phyloP scores from a whole-genome alignment of 2,888 invertebrate genomes.

The Amiota communis region DNA sequence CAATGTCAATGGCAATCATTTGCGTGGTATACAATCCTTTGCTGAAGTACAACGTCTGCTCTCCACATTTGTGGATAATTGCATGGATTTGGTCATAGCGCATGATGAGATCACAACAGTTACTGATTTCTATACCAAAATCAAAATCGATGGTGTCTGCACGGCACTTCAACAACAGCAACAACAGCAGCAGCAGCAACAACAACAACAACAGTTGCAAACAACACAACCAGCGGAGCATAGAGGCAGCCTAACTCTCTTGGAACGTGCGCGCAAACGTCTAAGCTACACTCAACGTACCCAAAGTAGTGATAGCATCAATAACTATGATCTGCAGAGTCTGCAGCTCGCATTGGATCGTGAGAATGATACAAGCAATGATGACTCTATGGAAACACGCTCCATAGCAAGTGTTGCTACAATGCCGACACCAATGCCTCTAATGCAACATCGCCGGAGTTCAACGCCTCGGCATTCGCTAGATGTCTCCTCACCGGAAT shows the following conservation, averaged over 20 bases:
- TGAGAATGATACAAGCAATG: conserved; percentile 39
- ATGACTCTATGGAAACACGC: conserved; percentile 49
- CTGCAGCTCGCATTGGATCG: conserved; percentile 63
- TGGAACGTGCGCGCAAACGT: conserved; percentile 60
- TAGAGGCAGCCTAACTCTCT: conserved; percentile 29
- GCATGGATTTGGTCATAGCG: conserved; percentile 78
- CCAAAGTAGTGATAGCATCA: conserved; percentile 68
- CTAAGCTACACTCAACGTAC: conserved; percentile 69
- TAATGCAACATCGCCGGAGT: conserved; percentile 68
- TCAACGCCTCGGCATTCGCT: conserved; percentile 67
- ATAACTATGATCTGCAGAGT: conserved; percentile 64
- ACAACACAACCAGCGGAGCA: background rate
- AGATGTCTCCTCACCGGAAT: conserved; percentile 53
- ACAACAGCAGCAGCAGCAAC: conserved; percentile 35
- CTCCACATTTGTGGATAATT: conserved; percentile 70
- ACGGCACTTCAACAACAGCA: conserved; percentile 31
- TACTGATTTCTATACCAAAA: conserved; percentile 71
- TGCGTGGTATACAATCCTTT: conserved; percentile 82
- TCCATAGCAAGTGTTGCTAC: conserved; percentile 59
- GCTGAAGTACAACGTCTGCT: conserved; percentile 78
- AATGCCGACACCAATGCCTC: conserved; percentile 65
- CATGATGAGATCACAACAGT: conserved; percentile 78
- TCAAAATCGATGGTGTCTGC: conserved; percentile 67
- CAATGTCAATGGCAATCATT: conserved; percentile 87
- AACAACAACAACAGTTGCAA: conserved; percentile 9